These are phyloP conservation scores for Puma concolor DNA, from an alignment of 2,113 vertebrate species.

Conservation along the genomic window DNA sequence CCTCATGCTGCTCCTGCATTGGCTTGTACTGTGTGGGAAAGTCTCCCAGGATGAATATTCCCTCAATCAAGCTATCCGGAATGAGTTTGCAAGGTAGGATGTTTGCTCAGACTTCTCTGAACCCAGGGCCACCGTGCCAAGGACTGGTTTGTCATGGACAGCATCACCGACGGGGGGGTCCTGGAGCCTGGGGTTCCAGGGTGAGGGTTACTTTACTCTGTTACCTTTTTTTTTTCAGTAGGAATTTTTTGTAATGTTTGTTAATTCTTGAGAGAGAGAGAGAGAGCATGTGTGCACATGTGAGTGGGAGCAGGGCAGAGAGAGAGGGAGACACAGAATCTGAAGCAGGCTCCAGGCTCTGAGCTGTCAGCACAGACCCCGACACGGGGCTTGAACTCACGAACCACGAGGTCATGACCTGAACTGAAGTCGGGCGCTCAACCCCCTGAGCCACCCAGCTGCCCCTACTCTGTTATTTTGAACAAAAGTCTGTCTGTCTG, in stretches of 20 bases:
- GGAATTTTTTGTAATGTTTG: no score
- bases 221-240: not conserved
- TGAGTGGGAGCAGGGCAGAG: no score
- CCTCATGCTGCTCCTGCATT: slow-evolving; percentile 81
- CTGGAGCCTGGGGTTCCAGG: fast-evolving
- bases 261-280: no score
- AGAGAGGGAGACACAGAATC: no score
- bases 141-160: not conserved
- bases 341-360: no score
- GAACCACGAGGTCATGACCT: no score
- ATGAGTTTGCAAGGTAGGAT: slow-evolving; percentile 85
- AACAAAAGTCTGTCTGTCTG: not conserved
- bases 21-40: slow-evolving; percentile 79
- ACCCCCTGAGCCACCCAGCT: no score
- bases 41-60: slow-evolving; percentile 73
- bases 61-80: slow-evolving; percentile 84
- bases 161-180: fast-evolving
- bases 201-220: not conserved
- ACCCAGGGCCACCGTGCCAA: fast-evolving
- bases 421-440: no score
- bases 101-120: not conserved
- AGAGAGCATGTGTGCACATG: no score
- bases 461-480: not conserved
- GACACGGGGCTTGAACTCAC: no score
- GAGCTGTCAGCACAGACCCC: no score